Evolutionary conservation across 2,888 invertebrate species (phyloP).

Genomic region (Noctuana brunneofusca): DNA sequence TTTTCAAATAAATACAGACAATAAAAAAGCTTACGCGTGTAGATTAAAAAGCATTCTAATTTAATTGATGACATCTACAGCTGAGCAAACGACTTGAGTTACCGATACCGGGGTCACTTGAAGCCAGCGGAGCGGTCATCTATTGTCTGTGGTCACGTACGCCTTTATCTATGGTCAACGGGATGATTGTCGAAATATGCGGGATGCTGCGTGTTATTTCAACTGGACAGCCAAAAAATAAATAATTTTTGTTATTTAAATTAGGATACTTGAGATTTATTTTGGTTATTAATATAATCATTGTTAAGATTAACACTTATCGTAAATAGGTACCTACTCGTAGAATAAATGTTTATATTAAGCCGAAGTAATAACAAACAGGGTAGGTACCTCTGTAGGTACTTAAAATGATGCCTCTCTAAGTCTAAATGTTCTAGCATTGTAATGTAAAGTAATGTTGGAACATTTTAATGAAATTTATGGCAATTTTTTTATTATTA

Average conservation of each 20-base stretch:
- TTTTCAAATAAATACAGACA: background rate
- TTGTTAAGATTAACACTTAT: background rate
- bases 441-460: too few relatives aligned
- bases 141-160: slow-evolving; percentile 78
- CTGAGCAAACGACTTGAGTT: slow-evolving; percentile 53
- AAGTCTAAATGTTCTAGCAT: too few relatives aligned
- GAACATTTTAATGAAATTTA: too few relatives aligned
- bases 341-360: slow-evolving; percentile 14
- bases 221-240: slow-evolving; percentile 63
- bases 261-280: slow-evolving; percentile 26
- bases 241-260: slow-evolving; percentile 20
- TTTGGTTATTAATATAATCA: slow-evolving; percentile 12
- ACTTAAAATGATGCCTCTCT: background rate
- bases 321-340: too few relatives aligned
- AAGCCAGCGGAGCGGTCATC: slow-evolving; percentile 39
- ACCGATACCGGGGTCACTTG: slow-evolving; percentile 52
- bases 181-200: slow-evolving; percentile 57
- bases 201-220: slow-evolving; percentile 78
- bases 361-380: slow-evolving; percentile 14
- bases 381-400: background rate
- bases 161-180: slow-evolving; percentile 54
- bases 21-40: background rate
- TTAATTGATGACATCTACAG: slow-evolving; percentile 44
- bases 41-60: slow-evolving; percentile 13
- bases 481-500: too few relatives aligned